phyloP scores from a whole-genome alignment of 2,888 invertebrate genomes.

The Polydesmus complanatus region DNA sequence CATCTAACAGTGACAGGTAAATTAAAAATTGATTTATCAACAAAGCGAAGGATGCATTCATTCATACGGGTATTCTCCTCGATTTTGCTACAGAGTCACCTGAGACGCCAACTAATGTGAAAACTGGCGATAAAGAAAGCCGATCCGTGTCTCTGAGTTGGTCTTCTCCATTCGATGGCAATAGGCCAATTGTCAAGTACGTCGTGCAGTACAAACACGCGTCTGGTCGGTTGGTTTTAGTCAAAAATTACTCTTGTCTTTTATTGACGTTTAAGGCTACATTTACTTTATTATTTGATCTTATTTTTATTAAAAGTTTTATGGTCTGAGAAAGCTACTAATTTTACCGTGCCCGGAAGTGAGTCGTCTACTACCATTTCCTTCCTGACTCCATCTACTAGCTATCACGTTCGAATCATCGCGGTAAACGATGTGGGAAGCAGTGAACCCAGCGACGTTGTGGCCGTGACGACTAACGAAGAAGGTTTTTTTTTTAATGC shows the following conservation, averaged over 20 bases:
- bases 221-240: constrained; percentile 27
- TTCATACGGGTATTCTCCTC: no score
- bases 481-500: constrained; percentile 45
- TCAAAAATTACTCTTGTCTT: background rate
- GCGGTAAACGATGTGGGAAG: constrained; percentile 86
- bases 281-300: background rate
- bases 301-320: background rate
- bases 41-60: no score
- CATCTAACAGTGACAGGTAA: constrained; percentile 12
- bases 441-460: constrained; percentile 83
- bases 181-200: constrained; percentile 75
- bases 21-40: background rate
- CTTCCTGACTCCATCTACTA: constrained; percentile 75
- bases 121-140: constrained; percentile 11
- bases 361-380: constrained; percentile 79
- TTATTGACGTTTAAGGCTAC: background rate
- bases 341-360: constrained; percentile 56
- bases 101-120: constrained; percentile 49
- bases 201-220: constrained; percentile 76
- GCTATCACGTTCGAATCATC: constrained; percentile 80
- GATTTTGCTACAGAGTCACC: constrained; percentile 75
- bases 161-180: constrained; percentile 85
- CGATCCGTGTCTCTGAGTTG: constrained; percentile 78
- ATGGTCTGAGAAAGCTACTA: constrained; percentile 10
- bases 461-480: constrained; percentile 89